Conservation (phyloP, 1,140 invertebrate genomes). For the Drosophila sechellia region DNA sequence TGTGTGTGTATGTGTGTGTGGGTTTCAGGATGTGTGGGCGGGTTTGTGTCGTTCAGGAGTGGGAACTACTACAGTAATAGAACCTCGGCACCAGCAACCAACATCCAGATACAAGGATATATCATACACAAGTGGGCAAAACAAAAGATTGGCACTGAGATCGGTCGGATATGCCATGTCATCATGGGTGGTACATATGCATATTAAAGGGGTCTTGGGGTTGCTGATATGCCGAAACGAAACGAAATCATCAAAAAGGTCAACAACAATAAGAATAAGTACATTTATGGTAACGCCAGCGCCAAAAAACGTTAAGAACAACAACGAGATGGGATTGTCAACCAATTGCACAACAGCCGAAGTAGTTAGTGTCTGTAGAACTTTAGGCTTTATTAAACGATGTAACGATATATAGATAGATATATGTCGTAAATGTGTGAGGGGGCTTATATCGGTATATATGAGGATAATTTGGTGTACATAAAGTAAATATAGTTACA, state of each 20-base stretch:
- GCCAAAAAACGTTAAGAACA: constrained; percentile 70
- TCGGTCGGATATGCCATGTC: constrained; percentile 5
- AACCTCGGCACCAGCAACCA: constrained; percentile 61
- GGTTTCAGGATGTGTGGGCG: constrained; percentile 8
- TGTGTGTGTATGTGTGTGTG: constrained; percentile 25
- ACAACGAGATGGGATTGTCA: constrained; percentile 61
- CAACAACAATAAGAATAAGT: constrained; percentile 58
- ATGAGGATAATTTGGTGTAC: constrained; percentile 8
- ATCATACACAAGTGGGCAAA: constrained; percentile 59
- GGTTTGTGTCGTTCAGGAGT: constrained; percentile 20
- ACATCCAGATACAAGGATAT: constrained; percentile 62
- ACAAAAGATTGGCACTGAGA: constrained; percentile 28
- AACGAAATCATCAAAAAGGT: constrained; percentile 68
- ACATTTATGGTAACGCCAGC: constrained; percentile 47
- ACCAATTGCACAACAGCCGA: constrained; percentile 70
- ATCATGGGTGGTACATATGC: constrained; percentile 1
- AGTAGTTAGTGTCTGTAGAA: constrained; percentile 44
- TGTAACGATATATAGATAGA: constrained; percentile 45
- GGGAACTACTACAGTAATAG: constrained; percentile 49
- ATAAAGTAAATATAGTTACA: constrained; percentile 48
- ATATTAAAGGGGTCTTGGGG: background rate
- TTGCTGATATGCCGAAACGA: constrained; percentile 51
- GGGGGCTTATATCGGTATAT: constrained; percentile 40
- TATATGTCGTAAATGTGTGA: constrained; percentile 44
- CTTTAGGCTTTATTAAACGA: constrained; percentile 17